phyloP scores from a whole-genome alignment of 2,888 invertebrate species.

The Leptarthrus brevirostris region DNA sequence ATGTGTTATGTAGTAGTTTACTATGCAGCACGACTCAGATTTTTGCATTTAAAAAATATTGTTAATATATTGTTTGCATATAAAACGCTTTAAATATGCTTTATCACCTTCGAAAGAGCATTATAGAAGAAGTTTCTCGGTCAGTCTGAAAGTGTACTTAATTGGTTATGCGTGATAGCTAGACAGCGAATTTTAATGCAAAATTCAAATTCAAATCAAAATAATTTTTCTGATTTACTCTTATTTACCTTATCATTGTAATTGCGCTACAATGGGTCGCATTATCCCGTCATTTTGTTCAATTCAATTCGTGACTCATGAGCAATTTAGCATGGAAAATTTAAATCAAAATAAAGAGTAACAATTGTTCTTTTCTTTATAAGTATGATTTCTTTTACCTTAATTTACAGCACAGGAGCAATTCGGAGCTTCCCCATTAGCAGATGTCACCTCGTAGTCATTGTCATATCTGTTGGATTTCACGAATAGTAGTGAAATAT shows the following conservation, averaged over 20 bases:
- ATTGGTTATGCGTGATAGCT: too few relatives aligned
- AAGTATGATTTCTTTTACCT: not conserved
- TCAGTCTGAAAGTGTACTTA: too few relatives aligned
- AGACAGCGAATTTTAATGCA: too few relatives aligned
- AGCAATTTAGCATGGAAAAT: constrained; percentile 91
- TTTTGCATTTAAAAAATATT: too few relatives aligned
- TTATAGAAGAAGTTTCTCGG: too few relatives aligned
- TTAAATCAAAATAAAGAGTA: constrained; percentile 75
- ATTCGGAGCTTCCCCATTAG: constrained; percentile 92
- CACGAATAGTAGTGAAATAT: constrained; percentile 95
- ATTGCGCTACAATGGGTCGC: constrained; percentile 97
- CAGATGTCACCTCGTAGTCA: constrained; percentile 94
- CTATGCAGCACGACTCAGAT: too few relatives aligned
- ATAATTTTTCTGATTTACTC: too few relatives aligned
- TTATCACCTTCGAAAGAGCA: too few relatives aligned
- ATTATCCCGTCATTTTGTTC: constrained; percentile 98
- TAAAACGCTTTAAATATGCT: too few relatives aligned
- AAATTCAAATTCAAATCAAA: too few relatives aligned
- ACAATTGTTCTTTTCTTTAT: constrained; percentile 56
- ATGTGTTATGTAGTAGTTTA: too few relatives aligned
- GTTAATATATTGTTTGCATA: too few relatives aligned
- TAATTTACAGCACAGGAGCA: constrained; percentile 63
- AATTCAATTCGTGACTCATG: constrained; percentile 97
- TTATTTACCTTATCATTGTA: constrained; percentile 93
- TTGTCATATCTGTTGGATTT: constrained; percentile 96